phyloP scores from a whole-genome alignment of 2,888 invertebrate genomes.

The Falcaria lacertinaria region DNA sequence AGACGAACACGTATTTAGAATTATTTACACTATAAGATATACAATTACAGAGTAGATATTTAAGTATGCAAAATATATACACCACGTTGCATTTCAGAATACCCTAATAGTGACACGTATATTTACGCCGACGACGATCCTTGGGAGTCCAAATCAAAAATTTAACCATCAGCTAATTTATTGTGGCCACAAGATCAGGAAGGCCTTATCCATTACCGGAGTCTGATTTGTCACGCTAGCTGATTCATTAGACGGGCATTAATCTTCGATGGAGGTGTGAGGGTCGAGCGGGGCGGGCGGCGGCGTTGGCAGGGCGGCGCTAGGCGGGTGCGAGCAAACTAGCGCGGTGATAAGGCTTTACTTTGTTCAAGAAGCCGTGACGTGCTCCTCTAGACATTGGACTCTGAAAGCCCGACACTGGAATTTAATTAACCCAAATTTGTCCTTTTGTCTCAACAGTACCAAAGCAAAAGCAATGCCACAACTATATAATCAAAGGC shows the following conservation, averaged over 20 bases:
- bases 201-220: constrained; percentile 63
- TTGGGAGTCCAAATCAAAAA: constrained; percentile 34
- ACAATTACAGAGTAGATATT: too few species aligned
- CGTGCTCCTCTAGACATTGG: constrained; percentile 46
- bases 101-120: neutral
- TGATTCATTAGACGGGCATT: constrained; percentile 70
- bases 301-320: constrained; percentile 13
- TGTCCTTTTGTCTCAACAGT: constrained; percentile 55
- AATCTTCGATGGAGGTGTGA: constrained; percentile 55
- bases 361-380: constrained; percentile 64
- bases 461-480: constrained; percentile 29
- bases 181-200: constrained; percentile 56
- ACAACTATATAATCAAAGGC: too few species aligned
- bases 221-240: constrained; percentile 70
- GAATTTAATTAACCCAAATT: constrained; percentile 72
- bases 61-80: too few species aligned
- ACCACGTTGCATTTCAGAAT: too few species aligned
- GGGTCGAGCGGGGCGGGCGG: constrained; percentile 20
- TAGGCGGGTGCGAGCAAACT: constrained; percentile 34
- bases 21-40: neutral
- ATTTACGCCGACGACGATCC: neutral
- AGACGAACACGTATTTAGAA: neutral
- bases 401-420: constrained; percentile 54
- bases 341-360: constrained; percentile 60
- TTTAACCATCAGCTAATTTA: constrained; percentile 50